Evolutionary conservation across 64 coral and sea anemone genomes (phyloP), one percentile per base, ranked within the genome.

Genomic region (Actinia equina): DNA sequence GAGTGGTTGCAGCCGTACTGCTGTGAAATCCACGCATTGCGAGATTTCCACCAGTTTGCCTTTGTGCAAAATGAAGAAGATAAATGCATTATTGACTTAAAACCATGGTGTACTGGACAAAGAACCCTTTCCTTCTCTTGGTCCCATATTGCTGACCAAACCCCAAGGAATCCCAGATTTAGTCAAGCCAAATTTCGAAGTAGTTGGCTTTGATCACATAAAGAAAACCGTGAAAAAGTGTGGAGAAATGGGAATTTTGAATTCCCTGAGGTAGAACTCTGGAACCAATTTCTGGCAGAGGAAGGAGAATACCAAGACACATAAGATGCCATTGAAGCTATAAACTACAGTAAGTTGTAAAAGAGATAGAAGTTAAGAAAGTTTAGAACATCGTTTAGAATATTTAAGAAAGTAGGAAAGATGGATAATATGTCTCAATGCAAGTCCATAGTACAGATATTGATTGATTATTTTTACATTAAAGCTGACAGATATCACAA

Each of bases 1-100:
- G 77, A 89, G 77, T 89, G 87, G 87, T 56, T 89, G 13, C 76
- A 46, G 58, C 87, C 87, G 15, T 74, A 89, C n/a, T 44, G 58
- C 78, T 80, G 76, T 23, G 37, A 55, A 20, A 42, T 89, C 17
- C 82, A 84, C 82, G 4, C 1, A 7, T 26, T 84, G 1, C 7
- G 82, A 84, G 82, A 84, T 30, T 55, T 58, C 5, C 57, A 84
- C n/a, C 82, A 84, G 6, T 84, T 52, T 41, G n/a, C n/a, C n/a
- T n/a, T n/a, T 37, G 69, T 77, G 10, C 7, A 20, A 25, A 57
- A 83, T 51, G n/a, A 76, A 18, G 63, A 86, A 13, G 85, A 49
- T 15, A 49, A 26, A 7, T 86, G 85, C n/a, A 43, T 86, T 45
- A 74, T 74, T 19, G 64, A 86, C 62, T 86, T 70, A 17, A 87